Evolutionary conservation across 2,797 vertebrate genomes (phyloP).

Genomic region (Crocidura indochinensis): DNA sequence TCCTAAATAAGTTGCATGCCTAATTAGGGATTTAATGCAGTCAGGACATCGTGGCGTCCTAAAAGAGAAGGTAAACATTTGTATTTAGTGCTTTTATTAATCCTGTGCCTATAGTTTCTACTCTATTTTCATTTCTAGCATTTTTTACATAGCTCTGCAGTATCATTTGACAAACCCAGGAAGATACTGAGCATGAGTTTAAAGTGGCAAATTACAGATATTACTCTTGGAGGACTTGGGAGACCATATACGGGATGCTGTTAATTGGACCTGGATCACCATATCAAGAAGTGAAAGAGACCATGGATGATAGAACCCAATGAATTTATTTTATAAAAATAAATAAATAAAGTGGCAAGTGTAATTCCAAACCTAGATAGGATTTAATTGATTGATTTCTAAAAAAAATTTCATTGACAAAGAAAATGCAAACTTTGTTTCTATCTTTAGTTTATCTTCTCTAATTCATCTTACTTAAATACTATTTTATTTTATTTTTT

Average conservation of each 20-base stretch:
- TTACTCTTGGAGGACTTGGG: no score
- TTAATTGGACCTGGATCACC: no score
- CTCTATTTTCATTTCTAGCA: background rate
- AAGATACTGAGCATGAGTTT: background rate
- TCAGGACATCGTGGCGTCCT: background rate
- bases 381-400: background rate
- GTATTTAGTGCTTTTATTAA: background rate
- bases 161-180: background rate
- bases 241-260: no score
- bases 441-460: background rate
- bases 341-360: no score
- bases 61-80: background rate
- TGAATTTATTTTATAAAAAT: no score
- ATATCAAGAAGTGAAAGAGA: no score
- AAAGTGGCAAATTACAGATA: background rate
- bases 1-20: background rate
- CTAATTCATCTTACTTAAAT: background rate
- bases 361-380: background rate
- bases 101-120: background rate
- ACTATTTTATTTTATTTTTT: background rate
- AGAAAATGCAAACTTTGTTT: no score
- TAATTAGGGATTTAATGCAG: slow-evolving; percentile 4
- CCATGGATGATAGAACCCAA: no score
- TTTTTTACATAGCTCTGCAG: background rate
- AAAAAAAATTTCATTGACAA: background rate